These are phyloP conservation scores for Rhodeus uyekii DNA, from an alignment of 2,797 vertebrate genomes.

Conservation along the genomic window DNA sequence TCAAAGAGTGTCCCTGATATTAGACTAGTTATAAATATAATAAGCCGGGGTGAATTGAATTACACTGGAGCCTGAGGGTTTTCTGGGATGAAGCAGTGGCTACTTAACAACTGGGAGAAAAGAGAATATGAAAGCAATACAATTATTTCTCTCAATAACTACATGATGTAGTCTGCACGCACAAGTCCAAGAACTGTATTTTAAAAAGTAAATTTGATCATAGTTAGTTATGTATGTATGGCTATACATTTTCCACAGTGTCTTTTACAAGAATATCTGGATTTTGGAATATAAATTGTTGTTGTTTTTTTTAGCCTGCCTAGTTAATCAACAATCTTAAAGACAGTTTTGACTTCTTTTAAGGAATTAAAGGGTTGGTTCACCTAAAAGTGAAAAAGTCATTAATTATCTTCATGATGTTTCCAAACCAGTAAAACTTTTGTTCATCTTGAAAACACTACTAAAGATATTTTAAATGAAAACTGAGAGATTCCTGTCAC, in stretches of 20 bases:
- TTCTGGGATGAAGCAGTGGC: conserved; percentile 46
- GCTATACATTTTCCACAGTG: neutral
- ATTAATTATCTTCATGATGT: too few relatives aligned
- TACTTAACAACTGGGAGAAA: conserved; percentile 46
- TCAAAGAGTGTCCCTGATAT: conserved; percentile 38
- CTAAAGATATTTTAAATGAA: neutral
- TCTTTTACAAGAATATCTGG: neutral
- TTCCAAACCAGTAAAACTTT: neutral
- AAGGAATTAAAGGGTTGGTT: neutral
- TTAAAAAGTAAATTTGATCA: conserved; percentile 32
- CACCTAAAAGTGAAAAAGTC: too few relatives aligned
- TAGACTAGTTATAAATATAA: conserved; percentile 46
- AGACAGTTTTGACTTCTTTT: neutral
- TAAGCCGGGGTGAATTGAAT: conserved; percentile 47
- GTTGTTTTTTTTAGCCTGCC: neutral
- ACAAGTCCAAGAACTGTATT: conserved; percentile 36
- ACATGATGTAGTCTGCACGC: conserved; percentile 53
- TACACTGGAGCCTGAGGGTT: conserved; percentile 39
- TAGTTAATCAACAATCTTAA: neutral
- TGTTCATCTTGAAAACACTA: neutral
- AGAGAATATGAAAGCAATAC: conserved; percentile 67
- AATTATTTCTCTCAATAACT: conserved; percentile 82
- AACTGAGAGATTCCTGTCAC: neutral
- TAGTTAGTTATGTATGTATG: neutral
- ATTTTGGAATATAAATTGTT: neutral